A percentile compares a stretch with the other conserved stretches of the same genome.
Conservation (phyloP, 1,140 invertebrate species). For the Drosophila auraria region DNA sequence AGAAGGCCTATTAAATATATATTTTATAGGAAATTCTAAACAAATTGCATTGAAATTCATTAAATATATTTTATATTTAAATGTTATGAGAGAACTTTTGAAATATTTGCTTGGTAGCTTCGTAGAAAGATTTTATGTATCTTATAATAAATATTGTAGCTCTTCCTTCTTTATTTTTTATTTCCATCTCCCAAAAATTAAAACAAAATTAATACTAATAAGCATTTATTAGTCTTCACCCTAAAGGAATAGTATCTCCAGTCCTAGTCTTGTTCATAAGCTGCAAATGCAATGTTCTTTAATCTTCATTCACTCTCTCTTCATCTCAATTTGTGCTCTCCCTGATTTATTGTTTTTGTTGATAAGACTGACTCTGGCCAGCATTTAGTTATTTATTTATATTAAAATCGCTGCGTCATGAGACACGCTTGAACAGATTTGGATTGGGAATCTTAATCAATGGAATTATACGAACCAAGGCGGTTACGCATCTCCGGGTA, state of each 20-base stretch:
- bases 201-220: background rate
- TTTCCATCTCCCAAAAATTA: background rate
- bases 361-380: constrained; percentile 10
- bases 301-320: background rate
- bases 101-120: no score
- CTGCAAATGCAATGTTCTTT: constrained; percentile 4
- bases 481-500: constrained; percentile 24
- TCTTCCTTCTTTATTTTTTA: no score
- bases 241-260: no score
- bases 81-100: background rate
- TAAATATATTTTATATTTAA: no score
- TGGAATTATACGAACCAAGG: constrained; percentile 2
- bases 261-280: background rate
- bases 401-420: constrained; percentile 10
- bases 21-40: no score
- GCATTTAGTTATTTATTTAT: constrained; percentile 14
- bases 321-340: background rate
- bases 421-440: constrained; percentile 17
- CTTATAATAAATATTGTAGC: background rate
- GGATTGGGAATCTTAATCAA: constrained; percentile 22
- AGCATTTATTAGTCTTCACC: background rate
- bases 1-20: no score
- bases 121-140: no score
- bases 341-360: constrained; percentile 13
- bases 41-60: no score